A percentile compares a stretch with the other conserved stretches of the same genome.
Evolutionary conservation across 1,140 invertebrate species (phyloP).

Genomic region (Pararge aegeria): DNA sequence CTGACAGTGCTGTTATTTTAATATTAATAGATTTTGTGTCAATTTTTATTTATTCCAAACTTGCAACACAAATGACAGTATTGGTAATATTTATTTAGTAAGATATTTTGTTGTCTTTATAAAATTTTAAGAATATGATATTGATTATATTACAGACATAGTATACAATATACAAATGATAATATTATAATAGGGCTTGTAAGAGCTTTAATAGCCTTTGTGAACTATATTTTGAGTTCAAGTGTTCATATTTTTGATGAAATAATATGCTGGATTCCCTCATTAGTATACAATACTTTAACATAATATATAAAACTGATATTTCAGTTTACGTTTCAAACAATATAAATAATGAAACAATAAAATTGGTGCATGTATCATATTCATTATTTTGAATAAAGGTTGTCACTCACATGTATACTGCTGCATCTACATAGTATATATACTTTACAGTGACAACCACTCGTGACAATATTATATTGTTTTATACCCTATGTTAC

Average conservation of each 20-base stretch:
- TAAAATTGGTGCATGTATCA: constrained; percentile 1
- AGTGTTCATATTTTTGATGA: neutral
- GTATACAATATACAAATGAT: neutral
- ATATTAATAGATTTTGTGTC: neutral
- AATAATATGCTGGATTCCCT: neutral
- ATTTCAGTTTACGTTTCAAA: neutral
- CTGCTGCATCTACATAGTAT: too few relatives aligned
- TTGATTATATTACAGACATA: neutral
- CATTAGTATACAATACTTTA: neutral
- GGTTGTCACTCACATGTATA: too few relatives aligned
- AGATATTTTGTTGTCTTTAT: neutral
- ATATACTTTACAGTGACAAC: too few relatives aligned
- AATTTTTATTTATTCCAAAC: neutral
- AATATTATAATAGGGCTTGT: neutral
- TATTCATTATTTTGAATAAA: neutral
- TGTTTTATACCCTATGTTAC: neutral
- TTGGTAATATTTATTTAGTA: constrained; percentile 1
- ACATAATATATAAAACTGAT: neutral
- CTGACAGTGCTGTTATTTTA: too few relatives aligned
- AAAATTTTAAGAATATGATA: neutral
- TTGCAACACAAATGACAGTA: neutral
- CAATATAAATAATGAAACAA: neutral
- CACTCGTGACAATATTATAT: constrained; percentile 6
- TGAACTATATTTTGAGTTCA: neutral
- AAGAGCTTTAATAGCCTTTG: neutral